Conservation (phyloP, 2,888 invertebrate species). For the Apotomis capreana region DNA sequence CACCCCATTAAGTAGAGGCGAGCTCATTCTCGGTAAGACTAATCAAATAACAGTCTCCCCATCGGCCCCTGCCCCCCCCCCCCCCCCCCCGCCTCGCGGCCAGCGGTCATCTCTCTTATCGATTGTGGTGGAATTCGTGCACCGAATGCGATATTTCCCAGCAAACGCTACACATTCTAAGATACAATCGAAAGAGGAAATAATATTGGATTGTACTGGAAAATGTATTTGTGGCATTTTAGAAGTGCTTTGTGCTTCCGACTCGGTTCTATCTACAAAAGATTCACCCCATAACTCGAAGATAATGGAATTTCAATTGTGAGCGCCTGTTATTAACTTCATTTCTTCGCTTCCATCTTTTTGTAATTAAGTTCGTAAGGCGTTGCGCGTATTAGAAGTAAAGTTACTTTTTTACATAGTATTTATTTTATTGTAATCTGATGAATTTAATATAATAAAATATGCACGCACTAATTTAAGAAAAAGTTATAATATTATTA, state of each 20-base stretch:
- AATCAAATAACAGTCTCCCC: slow-evolving; percentile 84
- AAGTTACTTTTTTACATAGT: not conserved
- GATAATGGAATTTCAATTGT: slow-evolving; percentile 20
- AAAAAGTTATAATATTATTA: too few relatives aligned
- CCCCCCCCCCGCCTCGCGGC: slow-evolving; percentile 65
- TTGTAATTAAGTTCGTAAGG: slow-evolving; percentile 7
- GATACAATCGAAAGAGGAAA: slow-evolving; percentile 62
- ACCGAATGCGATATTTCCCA: slow-evolving; percentile 82
- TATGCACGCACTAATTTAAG: too few relatives aligned
- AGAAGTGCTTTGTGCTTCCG: slow-evolving; percentile 34
- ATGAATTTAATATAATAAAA: too few relatives aligned
- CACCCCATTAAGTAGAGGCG: slow-evolving; percentile 82
- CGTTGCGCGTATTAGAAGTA: slow-evolving; percentile 7
- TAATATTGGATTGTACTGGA: slow-evolving; percentile 48
- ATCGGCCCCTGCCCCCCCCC: slow-evolving; percentile 50
- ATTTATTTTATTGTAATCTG: too few relatives aligned
- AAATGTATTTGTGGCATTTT: slow-evolving; percentile 42
- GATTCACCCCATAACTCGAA: slow-evolving; percentile 8
- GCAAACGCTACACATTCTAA: slow-evolving; percentile 69
- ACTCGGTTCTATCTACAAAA: slow-evolving; percentile 12
- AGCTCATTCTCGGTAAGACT: slow-evolving; percentile 84
- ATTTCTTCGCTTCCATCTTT: slow-evolving; percentile 2
- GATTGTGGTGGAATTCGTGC: slow-evolving; percentile 84
- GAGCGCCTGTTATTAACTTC: slow-evolving; percentile 36
- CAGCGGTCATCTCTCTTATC: slow-evolving; percentile 83